A percentile compares a stretch with the other conserved stretches of the same genome.
These are phyloP conservation scores for Sigmodon hispidus DNA, from an alignment of 2,113 vertebrate genomes.

Conservation along the genomic window DNA sequence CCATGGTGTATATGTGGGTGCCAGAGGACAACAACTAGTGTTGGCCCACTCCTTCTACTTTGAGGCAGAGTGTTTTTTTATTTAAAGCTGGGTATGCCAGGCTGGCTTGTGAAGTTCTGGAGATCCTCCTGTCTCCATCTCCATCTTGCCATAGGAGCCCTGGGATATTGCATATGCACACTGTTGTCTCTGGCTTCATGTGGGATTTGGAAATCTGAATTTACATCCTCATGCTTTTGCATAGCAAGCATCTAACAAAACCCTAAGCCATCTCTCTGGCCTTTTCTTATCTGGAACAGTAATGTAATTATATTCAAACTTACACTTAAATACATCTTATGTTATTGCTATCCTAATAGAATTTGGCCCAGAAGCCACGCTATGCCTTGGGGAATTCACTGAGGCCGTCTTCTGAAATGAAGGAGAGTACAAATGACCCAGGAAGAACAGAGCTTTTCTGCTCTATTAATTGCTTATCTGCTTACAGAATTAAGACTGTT, in stretches of 20 bases:
- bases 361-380: constrained; percentile 88
- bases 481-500: constrained; percentile 93
- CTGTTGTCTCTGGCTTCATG: background rate
- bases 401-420: constrained; percentile 89
- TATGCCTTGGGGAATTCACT: constrained; percentile 91
- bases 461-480: constrained; percentile 94
- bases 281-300: constrained; percentile 9
- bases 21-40: background rate
- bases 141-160: background rate
- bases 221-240: background rate
- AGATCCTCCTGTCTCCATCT: background rate
- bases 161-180: background rate
- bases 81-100: background rate
- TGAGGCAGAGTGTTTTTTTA: background rate
- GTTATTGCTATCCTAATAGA: constrained; percentile 86
- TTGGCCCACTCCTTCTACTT: too few relatives aligned
- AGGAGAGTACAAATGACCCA: constrained; percentile 88
- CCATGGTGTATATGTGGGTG: background rate
- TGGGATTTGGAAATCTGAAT: background rate
- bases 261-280: background rate
- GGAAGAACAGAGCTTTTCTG: constrained; percentile 94
- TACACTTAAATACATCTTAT: constrained; percentile 8
- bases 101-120: background rate
- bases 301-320: background rate
- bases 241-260: background rate